Conservation (phyloP, 2,797 vertebrate species). For the Manis crassicaudata region DNA sequence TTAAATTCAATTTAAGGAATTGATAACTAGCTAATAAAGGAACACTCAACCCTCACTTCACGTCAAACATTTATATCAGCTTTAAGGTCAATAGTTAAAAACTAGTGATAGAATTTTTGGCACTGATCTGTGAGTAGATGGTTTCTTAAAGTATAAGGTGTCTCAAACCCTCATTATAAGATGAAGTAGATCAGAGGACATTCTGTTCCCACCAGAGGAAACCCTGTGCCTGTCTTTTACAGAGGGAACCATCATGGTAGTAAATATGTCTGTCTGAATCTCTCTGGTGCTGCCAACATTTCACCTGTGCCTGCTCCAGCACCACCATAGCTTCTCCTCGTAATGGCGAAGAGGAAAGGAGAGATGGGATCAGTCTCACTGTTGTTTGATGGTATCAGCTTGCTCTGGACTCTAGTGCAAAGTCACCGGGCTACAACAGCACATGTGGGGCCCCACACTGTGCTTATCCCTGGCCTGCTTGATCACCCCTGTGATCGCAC, state of each 20-base stretch:
- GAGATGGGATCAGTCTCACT: not conserved
- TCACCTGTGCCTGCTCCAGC: not conserved
- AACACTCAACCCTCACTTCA: not conserved
- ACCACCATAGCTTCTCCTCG: not conserved
- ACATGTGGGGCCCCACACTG: fast-evolving
- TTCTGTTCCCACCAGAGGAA: not conserved
- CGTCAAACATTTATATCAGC: constrained; percentile 11
- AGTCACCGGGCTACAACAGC: no score
- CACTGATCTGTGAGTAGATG: not conserved
- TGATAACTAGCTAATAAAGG: not conserved
- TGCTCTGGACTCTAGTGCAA: not conserved
- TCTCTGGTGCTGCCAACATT: not conserved
- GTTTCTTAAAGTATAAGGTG: not conserved
- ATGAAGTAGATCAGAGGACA: not conserved
- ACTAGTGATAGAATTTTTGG: not conserved
- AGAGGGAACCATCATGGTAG: not conserved
- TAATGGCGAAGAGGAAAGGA: not conserved
- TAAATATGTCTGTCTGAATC: not conserved
- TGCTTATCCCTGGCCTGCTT: no score
- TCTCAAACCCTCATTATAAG: not conserved
- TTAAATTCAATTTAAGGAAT: constrained; percentile 27
- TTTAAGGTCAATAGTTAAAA: constrained; percentile 1
- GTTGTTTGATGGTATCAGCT: fast-evolving
- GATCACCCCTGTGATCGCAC: not conserved
- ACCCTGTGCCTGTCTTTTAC: fast-evolving